Conservation (phyloP, 2,888 invertebrate genomes). For the Esperia sulphurella region DNA sequence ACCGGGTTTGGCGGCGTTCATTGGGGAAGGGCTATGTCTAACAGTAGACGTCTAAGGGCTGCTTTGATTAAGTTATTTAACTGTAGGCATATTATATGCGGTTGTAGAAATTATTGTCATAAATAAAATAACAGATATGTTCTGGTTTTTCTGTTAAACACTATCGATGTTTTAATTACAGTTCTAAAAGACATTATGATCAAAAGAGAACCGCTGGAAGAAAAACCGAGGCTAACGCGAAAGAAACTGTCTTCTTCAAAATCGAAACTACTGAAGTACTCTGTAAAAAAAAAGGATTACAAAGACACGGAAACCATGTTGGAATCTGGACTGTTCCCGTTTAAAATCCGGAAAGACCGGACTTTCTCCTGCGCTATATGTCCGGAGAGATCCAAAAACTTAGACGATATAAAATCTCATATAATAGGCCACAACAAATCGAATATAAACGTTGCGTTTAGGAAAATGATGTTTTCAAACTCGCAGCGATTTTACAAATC, state of each 20-base stretch:
- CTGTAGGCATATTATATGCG: too few relatives aligned
- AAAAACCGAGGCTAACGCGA: slow-evolving; percentile 30
- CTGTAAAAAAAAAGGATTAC: slow-evolving; percentile 36
- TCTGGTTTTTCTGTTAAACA: too few relatives aligned
- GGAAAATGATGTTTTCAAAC: slow-evolving; percentile 57
- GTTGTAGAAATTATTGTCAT: too few relatives aligned
- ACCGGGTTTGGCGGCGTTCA: too few relatives aligned
- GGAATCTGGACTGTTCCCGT: slow-evolving; percentile 54
- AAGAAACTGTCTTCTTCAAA: slow-evolving; percentile 21
- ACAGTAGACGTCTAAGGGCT: too few relatives aligned
- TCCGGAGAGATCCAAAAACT: slow-evolving; percentile 38
- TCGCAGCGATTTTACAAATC: slow-evolving; percentile 51
- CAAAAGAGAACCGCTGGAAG: slow-evolving; percentile 35
- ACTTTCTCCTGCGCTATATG: slow-evolving; percentile 53
- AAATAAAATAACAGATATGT: too few relatives aligned
- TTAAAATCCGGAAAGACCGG: slow-evolving; percentile 54
- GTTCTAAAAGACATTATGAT: slow-evolving; percentile 40
- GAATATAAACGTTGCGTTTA: slow-evolving; percentile 53
- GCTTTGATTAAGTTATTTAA: background rate
- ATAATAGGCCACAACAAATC: slow-evolving; percentile 44
- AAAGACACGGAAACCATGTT: slow-evolving; percentile 51
- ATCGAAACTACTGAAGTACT: slow-evolving; percentile 28
- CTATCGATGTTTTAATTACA: slow-evolving; percentile 25
- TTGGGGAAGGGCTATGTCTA: too few relatives aligned
- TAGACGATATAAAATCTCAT: slow-evolving; percentile 54